Evolutionary conservation across 2,888 invertebrate genomes (phyloP), one percentile per base, ranked within the genome.

Genomic region (Caenorhabditis wallacei): DNA sequence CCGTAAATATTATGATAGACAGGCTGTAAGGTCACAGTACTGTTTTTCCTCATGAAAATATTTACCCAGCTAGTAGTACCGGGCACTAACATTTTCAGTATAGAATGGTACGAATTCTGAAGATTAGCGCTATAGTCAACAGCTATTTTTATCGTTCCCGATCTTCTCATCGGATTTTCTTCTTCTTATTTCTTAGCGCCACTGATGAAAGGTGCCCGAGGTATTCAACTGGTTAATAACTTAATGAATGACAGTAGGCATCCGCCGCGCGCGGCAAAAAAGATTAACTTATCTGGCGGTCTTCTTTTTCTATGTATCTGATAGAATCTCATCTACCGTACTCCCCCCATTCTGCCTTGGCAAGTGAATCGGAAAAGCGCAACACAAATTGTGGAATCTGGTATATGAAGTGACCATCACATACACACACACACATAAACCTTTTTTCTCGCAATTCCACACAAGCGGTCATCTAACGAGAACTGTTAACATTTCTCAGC

Each of bases 161-260:
- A 76, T 76, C 64, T 46, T 40, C 30, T 30, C 11, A 20, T 43
- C 53, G 37, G 51, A 68, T 75, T 59, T 64, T 63, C 43, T 57
- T 46, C 56, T 11, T 46, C 54, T n/a, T 46, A 48, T 54, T 40
- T 22, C n/a, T 16, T 30, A 26, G 56, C 75, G 59, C 56, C 40
- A 20, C 43, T 71, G 79, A 80, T 80, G 53, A 72, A 74, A 74
- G 74, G 63, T 69, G 54, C 61, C 48, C 24, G 59, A 80, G 80
- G 74, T 80, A 81, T 71, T 81, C 81, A 81, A 81, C 81, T 75
- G 76, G 82, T 82, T 82, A 82, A 81, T 76, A 76, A 71, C 76
- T 75, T 81, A 81, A 81, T 81, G 75, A 81, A 81, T 76, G 75
- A 81, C 70, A 76, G 71, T 57, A 64, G 66, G 20, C 81, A 59